Conservation (phyloP, 2,888 invertebrate species). For the Protophormia terraenovae region DNA sequence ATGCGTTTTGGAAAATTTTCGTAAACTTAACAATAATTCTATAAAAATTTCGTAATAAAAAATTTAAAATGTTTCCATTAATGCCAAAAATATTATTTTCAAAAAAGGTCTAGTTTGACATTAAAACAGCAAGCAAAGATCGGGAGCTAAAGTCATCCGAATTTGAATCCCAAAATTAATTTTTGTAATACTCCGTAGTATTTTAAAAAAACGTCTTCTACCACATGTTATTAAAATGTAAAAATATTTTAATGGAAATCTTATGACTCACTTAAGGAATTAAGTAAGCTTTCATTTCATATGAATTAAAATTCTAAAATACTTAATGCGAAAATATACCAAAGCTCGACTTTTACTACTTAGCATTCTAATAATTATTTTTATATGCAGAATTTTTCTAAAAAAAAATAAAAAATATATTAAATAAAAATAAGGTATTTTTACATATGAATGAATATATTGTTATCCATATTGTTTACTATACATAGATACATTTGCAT, state of each 20-base stretch:
- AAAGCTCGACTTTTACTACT: background rate
- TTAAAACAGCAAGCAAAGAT: too few species aligned
- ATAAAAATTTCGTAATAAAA: too few species aligned
- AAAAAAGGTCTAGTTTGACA: too few species aligned
- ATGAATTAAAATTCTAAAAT: background rate
- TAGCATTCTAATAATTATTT: background rate
- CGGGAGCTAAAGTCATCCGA: too few species aligned
- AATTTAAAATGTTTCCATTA: too few species aligned
- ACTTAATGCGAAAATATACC: background rate
- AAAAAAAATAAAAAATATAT: too few species aligned
- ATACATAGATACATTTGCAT: background rate
- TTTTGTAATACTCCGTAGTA: background rate
- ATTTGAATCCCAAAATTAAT: too few species aligned
- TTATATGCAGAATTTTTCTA: background rate
- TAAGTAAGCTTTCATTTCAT: background rate
- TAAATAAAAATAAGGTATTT: background rate
- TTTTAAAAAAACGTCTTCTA: background rate
- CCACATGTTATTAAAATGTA: background rate
- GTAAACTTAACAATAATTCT: too few species aligned
- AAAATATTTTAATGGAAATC: background rate
- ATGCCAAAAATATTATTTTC: too few species aligned
- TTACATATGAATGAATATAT: background rate
- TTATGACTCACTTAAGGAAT: slow-evolving; percentile 40
- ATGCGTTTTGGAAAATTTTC: too few species aligned
- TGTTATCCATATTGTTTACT: slow-evolving; percentile 14